Evolutionary conservation across 2,888 invertebrate species (phyloP), one percentile per base, ranked within the genome.

Genomic region (Athripsodes cinereus): DNA sequence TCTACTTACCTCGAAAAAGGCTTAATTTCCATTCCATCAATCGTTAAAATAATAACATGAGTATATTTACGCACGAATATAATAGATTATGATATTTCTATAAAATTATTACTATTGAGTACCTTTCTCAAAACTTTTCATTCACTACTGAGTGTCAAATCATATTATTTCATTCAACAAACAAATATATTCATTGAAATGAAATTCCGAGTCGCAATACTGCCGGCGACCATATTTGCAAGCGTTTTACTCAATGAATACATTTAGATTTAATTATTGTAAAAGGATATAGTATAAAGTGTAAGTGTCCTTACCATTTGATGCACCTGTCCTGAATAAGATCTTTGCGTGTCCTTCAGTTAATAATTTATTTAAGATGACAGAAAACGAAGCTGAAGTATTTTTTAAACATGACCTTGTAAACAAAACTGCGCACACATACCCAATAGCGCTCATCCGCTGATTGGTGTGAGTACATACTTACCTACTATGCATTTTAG

Each of bases 371-470:
- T 55, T 55, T 46, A 55, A 58, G 55, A 58, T 61, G 58, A 58
- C 61, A 61, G 55, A 51, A 49, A 58, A 52, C 53, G 21, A 50
- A 49, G 49, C 46, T 52, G 52, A 48, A 35, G 47, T 60, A 57
- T 62, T 60, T 61, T 62, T 59, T 62, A 64, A 63, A 64, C 64
- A 64, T 62, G 64, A 64, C 62, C 64, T 62, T 64, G 64, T 64
- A 64, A 64, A 64, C 63, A 63, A 46, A 57, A 58, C 57, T 61
- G 61, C 58, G 61, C 61, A 57, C 60, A 55, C 55, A 58, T 58
- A 53, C 53, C 52, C 53, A 26, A 26, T 10, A 26, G 26, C 40
- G 40, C 40, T 57, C 53, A 55, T 55, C 48, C 49, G 22, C 48
- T 44, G 26, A 46, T 20, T 46, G 18, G 26, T 22, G 53, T 40